These are phyloP conservation scores for Lagocephalus sceleratus DNA, from an alignment of 2,797 vertebrate genomes.

Conservation along the genomic window DNA sequence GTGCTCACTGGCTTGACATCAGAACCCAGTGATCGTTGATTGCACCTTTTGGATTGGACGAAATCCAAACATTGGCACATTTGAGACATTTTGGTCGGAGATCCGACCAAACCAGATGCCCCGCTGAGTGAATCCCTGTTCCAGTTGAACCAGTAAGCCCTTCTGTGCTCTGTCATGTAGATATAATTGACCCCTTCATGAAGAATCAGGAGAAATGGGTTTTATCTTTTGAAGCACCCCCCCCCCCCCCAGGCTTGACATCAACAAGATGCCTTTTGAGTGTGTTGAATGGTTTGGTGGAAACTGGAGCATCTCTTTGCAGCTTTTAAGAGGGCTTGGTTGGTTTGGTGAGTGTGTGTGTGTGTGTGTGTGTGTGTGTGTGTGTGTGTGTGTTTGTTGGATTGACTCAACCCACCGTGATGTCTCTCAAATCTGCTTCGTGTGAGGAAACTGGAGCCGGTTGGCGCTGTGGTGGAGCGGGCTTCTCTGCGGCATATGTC, in stretches of 20 bases:
- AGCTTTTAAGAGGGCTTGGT: slow-evolving; percentile 20
- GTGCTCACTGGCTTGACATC: no score
- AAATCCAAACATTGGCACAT: background rate
- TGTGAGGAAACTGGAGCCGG: no score
- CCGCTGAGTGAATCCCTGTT: background rate
- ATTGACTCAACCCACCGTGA: no score
- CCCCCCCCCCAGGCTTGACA: slow-evolving; percentile 14
- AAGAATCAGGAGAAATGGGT: slow-evolving; percentile 29
- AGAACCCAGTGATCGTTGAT: no score
- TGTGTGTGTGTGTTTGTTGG: no score
- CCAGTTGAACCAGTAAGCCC: background rate
- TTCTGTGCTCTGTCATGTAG: slow-evolving; percentile 3
- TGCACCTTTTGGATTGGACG: background rate
- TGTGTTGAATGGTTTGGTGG: slow-evolving; percentile 25
- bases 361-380: background rate
- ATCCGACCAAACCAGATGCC: background rate
- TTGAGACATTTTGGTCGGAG: background rate
- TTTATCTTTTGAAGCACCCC: slow-evolving; percentile 15
- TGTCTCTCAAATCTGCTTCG: no score
- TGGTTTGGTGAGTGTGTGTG: background rate
- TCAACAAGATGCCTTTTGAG: slow-evolving; percentile 13
- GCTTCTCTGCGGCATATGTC: slow-evolving; percentile 34
- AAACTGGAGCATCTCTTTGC: slow-evolving; percentile 58
- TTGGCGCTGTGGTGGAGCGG: no score
- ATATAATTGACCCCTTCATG: slow-evolving; percentile 26